These are phyloP conservation scores for Thecophora atra DNA, from an alignment of 2,888 invertebrate genomes.

Conservation along the genomic window DNA sequence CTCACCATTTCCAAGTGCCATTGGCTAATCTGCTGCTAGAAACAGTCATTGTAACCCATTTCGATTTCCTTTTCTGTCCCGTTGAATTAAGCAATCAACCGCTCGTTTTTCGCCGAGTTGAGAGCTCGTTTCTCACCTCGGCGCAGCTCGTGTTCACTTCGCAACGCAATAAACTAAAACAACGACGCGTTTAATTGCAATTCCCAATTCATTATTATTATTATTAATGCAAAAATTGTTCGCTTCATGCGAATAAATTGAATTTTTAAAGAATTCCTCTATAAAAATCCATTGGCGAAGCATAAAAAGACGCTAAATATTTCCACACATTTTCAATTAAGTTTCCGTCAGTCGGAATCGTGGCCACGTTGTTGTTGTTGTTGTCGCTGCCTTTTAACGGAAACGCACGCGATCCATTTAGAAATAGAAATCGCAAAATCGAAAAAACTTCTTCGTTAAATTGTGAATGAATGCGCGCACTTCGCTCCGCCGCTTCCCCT, in stretches of 20 bases:
- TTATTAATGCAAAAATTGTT: slow-evolving; percentile 1
- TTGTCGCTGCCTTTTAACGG: slow-evolving; percentile 39
- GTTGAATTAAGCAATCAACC: no score
- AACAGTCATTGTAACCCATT: no score
- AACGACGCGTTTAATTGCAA: neutral
- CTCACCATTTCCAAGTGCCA: no score
- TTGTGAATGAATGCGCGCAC: slow-evolving; percentile 40
- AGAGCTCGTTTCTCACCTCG: no score
- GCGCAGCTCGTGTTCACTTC: no score
- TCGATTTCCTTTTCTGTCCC: no score
- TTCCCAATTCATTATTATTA: neutral
- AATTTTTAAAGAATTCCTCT: neutral
- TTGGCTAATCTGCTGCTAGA: no score
- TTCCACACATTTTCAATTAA: slow-evolving; percentile 33
- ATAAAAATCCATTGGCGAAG: slow-evolving; percentile 23
- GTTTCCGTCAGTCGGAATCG: slow-evolving; percentile 37
- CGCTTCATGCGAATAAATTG: no score
- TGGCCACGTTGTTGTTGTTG: slow-evolving; percentile 1
- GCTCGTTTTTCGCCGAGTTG: no score
- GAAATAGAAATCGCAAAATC: slow-evolving; percentile 44
- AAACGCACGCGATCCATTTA: slow-evolving; percentile 43
- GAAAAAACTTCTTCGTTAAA: slow-evolving; percentile 30
- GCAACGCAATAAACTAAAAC: no score
- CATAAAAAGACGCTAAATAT: slow-evolving; percentile 13
- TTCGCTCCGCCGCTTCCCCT: neutral